phyloP scores from a whole-genome alignment of 2,113 vertebrate genomes.

The Hyaena hyaena region DNA sequence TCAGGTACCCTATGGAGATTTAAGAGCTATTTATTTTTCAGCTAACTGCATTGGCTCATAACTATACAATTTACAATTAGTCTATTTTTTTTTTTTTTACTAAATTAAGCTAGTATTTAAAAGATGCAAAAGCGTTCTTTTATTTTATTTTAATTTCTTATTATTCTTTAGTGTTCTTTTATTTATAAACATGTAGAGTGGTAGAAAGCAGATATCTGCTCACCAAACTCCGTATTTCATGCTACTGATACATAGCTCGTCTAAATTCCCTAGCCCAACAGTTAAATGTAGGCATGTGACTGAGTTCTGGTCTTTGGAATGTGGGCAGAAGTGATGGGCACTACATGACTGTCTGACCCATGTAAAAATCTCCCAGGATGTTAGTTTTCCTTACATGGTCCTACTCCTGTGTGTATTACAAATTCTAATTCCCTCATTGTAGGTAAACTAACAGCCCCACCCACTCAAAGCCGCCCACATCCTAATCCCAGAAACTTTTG shows the following conservation, averaged over 20 bases:
- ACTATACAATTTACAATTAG: neutral
- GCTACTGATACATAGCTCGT: neutral
- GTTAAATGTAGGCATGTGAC: neutral
- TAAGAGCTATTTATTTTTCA: neutral
- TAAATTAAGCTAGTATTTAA: neutral
- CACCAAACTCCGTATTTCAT: neutral
- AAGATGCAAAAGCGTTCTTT: neutral
- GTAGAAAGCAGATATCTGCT: neutral
- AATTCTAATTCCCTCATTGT: neutral
- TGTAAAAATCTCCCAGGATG: neutral
- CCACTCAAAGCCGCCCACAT: neutral
- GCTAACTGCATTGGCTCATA: neutral
- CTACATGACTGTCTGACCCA: neutral
- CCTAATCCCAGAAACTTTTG: neutral
- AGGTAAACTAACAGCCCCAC: neutral
- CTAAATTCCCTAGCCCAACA: neutral
- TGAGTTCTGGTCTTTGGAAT: neutral
- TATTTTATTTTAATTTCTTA: neutral
- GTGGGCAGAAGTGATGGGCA: neutral
- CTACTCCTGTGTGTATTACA: neutral
- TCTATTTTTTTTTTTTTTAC: constrained; percentile 16
- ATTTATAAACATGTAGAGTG: neutral
- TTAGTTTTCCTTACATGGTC: neutral
- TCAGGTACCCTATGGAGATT: neutral
- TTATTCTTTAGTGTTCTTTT: neutral